These are phyloP conservation scores for Phallusia fumigata DNA, from an alignment of 23 tunicate genomes.

Conservation along the genomic window DNA sequence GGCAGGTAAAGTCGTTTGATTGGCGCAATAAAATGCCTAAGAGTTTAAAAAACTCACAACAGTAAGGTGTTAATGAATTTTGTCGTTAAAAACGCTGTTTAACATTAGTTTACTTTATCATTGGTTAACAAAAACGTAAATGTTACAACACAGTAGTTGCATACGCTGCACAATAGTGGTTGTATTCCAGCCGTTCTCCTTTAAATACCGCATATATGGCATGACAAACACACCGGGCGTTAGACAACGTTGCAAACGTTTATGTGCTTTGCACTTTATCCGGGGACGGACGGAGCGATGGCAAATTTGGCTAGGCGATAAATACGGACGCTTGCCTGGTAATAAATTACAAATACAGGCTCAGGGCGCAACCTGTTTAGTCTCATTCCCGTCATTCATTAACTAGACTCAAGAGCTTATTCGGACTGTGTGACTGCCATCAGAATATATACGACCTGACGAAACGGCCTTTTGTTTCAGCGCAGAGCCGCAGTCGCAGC, in stretches of 20 bases:
- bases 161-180: too few relatives aligned
- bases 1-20: too few relatives aligned
- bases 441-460: background rate
- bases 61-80: too few relatives aligned
- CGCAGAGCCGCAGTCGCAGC: background rate
- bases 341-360: background rate
- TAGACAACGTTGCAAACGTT: background rate
- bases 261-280: constrained; percentile 12
- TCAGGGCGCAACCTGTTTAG: background rate
- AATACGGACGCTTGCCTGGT: background rate
- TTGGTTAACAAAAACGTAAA: too few relatives aligned
- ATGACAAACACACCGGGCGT: background rate
- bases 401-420: background rate
- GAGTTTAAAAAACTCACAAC: too few relatives aligned
- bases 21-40: too few relatives aligned
- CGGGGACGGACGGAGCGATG: background rate
- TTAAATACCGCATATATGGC: background rate
- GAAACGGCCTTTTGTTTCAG: constrained; percentile 5
- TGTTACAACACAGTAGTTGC: too few relatives aligned
- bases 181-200: too few relatives aligned
- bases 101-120: too few relatives aligned
- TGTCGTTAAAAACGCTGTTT: too few relatives aligned
- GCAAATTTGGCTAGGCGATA: constrained; percentile 8
- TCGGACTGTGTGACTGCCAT: background rate
- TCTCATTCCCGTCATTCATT: background rate